A percentile compares a stretch with the other conserved stretches of the same genome.
phyloP scores from a whole-genome alignment of 2,888 invertebrate genomes.

The Glyphotaelius pellucidus region DNA sequence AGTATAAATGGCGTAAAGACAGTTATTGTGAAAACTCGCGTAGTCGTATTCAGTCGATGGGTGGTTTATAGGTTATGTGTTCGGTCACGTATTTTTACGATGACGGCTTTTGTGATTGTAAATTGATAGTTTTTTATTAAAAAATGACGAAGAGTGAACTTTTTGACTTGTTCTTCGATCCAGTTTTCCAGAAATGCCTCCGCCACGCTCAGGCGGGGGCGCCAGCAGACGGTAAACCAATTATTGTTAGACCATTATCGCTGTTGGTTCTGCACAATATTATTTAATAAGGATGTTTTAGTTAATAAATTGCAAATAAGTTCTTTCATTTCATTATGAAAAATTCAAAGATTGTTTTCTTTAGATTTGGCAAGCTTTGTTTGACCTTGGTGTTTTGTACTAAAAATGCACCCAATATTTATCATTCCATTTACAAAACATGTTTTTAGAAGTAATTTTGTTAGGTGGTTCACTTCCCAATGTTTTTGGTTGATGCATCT shows the following conservation, averaged over 20 bases:
- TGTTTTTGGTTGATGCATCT: not conserved
- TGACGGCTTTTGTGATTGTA: not conserved
- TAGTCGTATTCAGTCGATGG: not conserved
- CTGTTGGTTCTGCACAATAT: not conserved
- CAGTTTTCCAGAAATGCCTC: constrained; percentile 77
- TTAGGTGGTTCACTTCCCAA: not conserved
- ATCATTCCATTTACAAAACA: too few relatives aligned
- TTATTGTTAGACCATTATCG: not conserved
- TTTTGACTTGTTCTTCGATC: constrained; percentile 77
- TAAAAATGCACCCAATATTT: not conserved
- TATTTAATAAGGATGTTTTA: not conserved
- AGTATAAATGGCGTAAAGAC: not conserved
- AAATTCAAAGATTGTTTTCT: not conserved
- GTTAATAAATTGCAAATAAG: not conserved
- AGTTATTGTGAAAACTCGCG: constrained; percentile 11
- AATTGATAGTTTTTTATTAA: constrained; percentile 52
- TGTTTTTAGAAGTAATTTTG: too few relatives aligned
- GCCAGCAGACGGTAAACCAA: constrained; percentile 71
- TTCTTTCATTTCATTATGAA: not conserved
- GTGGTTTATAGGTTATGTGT: constrained; percentile 43
- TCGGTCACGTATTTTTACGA: constrained; percentile 24
- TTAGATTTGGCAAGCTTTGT: not conserved
- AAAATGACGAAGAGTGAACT: constrained; percentile 76
- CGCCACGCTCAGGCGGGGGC: constrained; percentile 75
- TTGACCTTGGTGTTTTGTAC: not conserved